Percentiles rank a stretch among this genome's conserved stretches.
Conservation (phyloP, 2,113 vertebrate genomes). For the Ovis canadensis region DNA sequence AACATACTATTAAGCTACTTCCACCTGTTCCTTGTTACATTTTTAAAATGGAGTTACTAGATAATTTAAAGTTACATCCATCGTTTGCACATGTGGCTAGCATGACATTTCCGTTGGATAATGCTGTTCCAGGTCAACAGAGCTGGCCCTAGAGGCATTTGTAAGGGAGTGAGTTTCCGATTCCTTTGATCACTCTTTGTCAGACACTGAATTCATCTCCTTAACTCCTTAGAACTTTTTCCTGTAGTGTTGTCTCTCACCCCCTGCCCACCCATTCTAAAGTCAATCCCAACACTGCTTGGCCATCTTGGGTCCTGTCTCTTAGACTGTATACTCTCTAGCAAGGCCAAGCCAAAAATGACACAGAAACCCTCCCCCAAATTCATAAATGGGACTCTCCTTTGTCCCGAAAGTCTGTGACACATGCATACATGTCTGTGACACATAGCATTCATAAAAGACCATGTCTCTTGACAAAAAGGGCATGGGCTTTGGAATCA, state of each 20-base stretch:
- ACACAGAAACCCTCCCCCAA: not conserved
- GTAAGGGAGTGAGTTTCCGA: not conserved
- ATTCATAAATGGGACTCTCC: not conserved
- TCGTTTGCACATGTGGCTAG: not conserved
- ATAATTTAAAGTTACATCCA: not conserved
- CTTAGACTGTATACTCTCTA: not conserved
- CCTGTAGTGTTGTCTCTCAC: rapidly evolving
- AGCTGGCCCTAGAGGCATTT: not conserved
- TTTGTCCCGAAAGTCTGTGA: not conserved
- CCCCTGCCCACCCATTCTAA: not conserved
- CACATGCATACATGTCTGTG: not conserved
- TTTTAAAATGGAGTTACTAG: not conserved
- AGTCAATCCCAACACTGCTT: not conserved
- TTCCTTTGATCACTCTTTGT: not conserved
- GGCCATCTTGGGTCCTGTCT: not conserved
- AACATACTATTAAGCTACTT: not conserved
- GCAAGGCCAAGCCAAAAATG: not conserved
- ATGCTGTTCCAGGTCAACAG: not conserved
- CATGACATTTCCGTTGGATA: not conserved
- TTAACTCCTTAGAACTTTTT: not conserved
- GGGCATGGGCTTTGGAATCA: not conserved
- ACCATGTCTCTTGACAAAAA: not conserved
- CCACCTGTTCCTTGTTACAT: not conserved
- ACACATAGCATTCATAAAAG: not conserved
- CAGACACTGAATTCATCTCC: not conserved